Percentiles rank a stretch among this genome's conserved stretches.
Evolutionary conservation across 1,140 invertebrate genomes (phyloP).

Genomic region (Brachionus asplanchnoidis): DNA sequence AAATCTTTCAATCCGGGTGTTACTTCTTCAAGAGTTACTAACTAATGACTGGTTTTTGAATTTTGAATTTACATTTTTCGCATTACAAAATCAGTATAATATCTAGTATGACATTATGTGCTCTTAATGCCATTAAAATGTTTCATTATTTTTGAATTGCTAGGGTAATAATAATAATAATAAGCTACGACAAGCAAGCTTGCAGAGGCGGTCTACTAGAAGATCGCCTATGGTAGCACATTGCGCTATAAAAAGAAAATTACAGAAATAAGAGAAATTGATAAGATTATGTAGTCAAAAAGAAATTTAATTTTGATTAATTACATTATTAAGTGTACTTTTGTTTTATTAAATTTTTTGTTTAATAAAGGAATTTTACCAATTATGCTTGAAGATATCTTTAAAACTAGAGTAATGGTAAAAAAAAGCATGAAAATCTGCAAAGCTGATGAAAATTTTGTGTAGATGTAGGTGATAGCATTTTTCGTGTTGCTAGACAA

Average conservation of each 20-base stretch:
- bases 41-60: not conserved
- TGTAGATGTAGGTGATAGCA: slow-evolving; percentile 65
- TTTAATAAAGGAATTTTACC: slow-evolving; percentile 79
- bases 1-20: not conserved
- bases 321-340: too few species aligned
- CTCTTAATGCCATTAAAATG: not conserved
- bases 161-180: too few species aligned
- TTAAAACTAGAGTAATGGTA: slow-evolving; percentile 84
- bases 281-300: too few species aligned
- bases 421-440: slow-evolving; percentile 59
- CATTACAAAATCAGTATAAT: not conserved
- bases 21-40: not conserved
- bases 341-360: too few species aligned
- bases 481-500: slow-evolving; percentile 12
- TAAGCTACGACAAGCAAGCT: too few species aligned
- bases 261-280: too few species aligned
- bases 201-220: too few species aligned
- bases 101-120: not conserved
- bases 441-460: slow-evolving; percentile 56
- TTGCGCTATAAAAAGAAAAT: too few species aligned
- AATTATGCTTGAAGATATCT: slow-evolving; percentile 83
- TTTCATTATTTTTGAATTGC: not conserved
- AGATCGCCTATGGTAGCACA: too few species aligned
- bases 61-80: not conserved
- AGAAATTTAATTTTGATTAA: too few species aligned